phyloP scores from a whole-genome alignment of 2,113 vertebrate species.

The Chloropsis hardwickii region DNA sequence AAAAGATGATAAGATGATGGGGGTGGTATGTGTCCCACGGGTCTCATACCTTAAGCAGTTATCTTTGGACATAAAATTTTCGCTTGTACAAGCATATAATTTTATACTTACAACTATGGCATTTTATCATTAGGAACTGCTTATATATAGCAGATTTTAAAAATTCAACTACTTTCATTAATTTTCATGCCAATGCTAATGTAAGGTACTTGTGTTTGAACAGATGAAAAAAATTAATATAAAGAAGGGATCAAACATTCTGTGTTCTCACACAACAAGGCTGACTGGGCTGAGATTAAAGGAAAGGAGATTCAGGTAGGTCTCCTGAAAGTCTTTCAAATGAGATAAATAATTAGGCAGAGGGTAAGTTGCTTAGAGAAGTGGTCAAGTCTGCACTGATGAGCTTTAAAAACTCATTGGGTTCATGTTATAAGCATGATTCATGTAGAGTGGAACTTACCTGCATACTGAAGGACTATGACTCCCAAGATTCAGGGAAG shows the following conservation, averaged over 20 bases:
- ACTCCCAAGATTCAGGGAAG: neutral
- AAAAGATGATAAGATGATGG: neutral
- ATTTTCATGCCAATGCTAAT: neutral
- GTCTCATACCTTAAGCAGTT: neutral
- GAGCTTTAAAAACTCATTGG: neutral
- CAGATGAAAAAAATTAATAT: neutral
- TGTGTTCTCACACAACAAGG: neutral
- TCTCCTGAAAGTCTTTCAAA: neutral
- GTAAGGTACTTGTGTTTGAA: neutral
- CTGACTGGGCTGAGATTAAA: neutral
- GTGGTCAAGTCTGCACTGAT: neutral
- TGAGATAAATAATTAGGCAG: neutral
- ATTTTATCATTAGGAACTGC: neutral
- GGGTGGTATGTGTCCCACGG: neutral
- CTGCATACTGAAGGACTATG: neutral
- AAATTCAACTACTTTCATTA: neutral
- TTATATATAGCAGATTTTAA: neutral
- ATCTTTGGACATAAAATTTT: neutral
- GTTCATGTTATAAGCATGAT: fast-evolving
- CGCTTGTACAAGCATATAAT: neutral
- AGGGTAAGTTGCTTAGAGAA: neutral
- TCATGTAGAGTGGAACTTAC: neutral
- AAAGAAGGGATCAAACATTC: neutral
- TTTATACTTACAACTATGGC: neutral
- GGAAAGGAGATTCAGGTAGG: neutral